Base-by-base conservation (phyloP, 1,140 invertebrate species). In the Ladona fulva region DNA sequence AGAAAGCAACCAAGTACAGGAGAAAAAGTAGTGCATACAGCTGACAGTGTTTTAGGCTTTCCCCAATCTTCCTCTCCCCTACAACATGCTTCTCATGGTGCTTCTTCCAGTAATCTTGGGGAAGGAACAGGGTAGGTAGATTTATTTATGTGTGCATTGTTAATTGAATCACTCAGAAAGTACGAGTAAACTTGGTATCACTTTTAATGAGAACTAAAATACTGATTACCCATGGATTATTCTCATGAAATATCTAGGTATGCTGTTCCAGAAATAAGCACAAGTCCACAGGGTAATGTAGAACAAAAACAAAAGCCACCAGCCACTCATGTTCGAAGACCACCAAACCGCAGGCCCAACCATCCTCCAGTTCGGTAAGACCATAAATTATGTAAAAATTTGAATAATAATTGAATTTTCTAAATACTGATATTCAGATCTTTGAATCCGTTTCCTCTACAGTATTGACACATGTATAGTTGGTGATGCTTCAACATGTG, bases 391-490 rank as follows among this genome's bases (percentile, higher is more conserved):
- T 19, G 14, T 66, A 52, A 10, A 52, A 11, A 16, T 66, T 66
- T 19, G 1, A 6, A 6, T 66, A 6, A 6, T 6, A 66, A 66
- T 16, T 66, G 12, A 6, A 6, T 6, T 66, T 22, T 22, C 14
- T 6, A 19, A 66, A 22, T 19, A 66, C 14, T 66, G 14, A 66
- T 66, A 16, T 66, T 22, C 12, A 6, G 12, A 19, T 66, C 52
- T 66, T 66, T 6, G 10, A 75, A 37, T 75, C 16, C 10, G 11
- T 14, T 76, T 25, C 10, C n/a, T 25, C 25, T 37, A 12, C 52
- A 77, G 95, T 81, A 97, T 97, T 78, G 95, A 97, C 83, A 97
- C 95, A 12, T 97, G 95, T 81, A 97, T 97, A 25, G 95, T 97
- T 0, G 95, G 95, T 1, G 95, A 97, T 80, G 93, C 95, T 80